A percentile compares a stretch with the other conserved stretches of the same genome.
phyloP scores from a whole-genome alignment of 2,113 vertebrate genomes.

The Anarrhichthys ocellatus region DNA sequence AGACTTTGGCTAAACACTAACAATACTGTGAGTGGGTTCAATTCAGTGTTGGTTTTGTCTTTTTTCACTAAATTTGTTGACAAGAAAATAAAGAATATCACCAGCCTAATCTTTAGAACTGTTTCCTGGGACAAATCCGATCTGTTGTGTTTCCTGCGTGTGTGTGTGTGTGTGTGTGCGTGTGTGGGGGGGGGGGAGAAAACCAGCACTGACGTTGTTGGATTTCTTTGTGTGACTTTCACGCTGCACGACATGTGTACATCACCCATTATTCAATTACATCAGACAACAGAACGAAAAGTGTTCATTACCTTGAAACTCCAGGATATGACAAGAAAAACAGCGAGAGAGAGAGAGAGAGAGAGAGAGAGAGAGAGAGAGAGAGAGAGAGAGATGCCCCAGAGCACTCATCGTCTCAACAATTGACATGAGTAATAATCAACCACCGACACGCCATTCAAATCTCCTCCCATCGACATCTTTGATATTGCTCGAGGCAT shows the following conservation, averaged over 20 bases:
- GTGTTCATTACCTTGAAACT: constrained; percentile 65
- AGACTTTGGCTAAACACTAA: not conserved
- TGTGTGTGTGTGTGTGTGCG: not conserved
- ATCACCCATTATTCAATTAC: constrained; percentile 63
- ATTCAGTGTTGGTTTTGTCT: not conserved
- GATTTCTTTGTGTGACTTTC: constrained; percentile 54
- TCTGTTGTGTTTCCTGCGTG: constrained; percentile 11
- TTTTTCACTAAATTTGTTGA: not conserved
- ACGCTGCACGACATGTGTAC: constrained; percentile 42
- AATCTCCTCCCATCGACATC: constrained; percentile 71
- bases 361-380: constrained; percentile 57
- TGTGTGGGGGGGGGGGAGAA: not conserved
- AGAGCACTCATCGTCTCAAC: constrained; percentile 65
- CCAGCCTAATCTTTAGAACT: not conserved
- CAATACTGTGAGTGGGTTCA: not conserved
- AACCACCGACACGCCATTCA: constrained; percentile 67
- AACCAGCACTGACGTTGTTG: not conserved
- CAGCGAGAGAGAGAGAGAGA: constrained; percentile 52
- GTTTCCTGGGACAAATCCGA: constrained; percentile 14
- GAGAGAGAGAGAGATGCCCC: constrained; percentile 61
- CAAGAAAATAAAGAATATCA: not conserved
- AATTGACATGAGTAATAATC: constrained; percentile 76
- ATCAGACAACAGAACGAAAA: constrained; percentile 55
- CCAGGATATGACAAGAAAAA: constrained; percentile 62
- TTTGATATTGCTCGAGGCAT: constrained; percentile 73